These are phyloP conservation scores for Bombyx huttoni DNA, from an alignment of 2,888 invertebrate genomes.

Conservation along the genomic window DNA sequence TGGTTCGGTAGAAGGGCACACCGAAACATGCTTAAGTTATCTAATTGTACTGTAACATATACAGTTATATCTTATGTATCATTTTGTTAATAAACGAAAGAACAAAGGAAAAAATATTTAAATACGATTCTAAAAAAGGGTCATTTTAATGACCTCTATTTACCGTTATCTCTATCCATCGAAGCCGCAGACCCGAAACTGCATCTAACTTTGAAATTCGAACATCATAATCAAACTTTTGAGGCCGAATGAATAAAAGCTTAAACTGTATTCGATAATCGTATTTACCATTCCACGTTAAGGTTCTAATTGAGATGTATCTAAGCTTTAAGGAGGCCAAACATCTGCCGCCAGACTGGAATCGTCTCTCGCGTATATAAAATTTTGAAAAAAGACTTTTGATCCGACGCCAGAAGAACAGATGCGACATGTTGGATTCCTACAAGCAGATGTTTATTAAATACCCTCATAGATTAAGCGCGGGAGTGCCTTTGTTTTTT, in stretches of 20 bases:
- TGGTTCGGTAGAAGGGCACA: slow-evolving; percentile 26
- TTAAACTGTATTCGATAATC: background rate
- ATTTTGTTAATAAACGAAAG: slow-evolving; percentile 4
- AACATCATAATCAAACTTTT: slow-evolving; percentile 58
- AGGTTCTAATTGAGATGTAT: background rate
- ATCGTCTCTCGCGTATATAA: slow-evolving; percentile 60
- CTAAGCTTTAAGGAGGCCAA: slow-evolving; percentile 9
- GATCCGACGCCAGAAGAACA: slow-evolving; percentile 47
- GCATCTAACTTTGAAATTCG: slow-evolving; percentile 60
- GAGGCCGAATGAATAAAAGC: background rate
- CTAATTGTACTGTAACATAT: slow-evolving; percentile 32
- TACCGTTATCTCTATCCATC: slow-evolving; percentile 55
- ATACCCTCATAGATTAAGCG: slow-evolving; percentile 64
- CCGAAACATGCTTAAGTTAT: slow-evolving; percentile 29
- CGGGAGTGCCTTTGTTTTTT: slow-evolving; percentile 58
- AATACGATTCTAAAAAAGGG: slow-evolving; percentile 1
- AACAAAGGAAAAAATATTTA: slow-evolving; percentile 22
- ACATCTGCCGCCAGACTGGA: slow-evolving; percentile 58
- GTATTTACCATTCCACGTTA: background rate
- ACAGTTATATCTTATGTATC: slow-evolving; percentile 48
- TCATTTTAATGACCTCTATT: slow-evolving; percentile 50
- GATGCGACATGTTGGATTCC: slow-evolving; percentile 69
- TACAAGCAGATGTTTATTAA: slow-evolving; percentile 67
- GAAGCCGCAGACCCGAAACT: slow-evolving; percentile 45
- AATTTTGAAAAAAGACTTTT: slow-evolving; percentile 56